Base-by-base conservation (phyloP, 2,888 invertebrate species). In the Philereme vetulata region DNA sequence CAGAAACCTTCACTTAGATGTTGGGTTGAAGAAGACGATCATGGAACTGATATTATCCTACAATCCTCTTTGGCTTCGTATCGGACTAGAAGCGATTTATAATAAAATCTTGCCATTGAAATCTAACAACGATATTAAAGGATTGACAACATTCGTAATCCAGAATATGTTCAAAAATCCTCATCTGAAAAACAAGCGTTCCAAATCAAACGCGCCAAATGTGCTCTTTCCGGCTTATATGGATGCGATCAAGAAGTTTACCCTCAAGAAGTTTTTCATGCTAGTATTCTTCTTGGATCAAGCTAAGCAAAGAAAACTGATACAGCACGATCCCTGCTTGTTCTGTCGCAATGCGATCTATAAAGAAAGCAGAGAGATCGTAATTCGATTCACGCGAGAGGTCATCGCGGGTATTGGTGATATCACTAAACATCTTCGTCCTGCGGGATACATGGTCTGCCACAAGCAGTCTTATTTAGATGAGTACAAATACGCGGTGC, bases 241-340 rank as follows among this genome's bases (percentile, higher is more conserved):
- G 52, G 93, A 93, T 4, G 94, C 94, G 8, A 94, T 96, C 38
- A 96, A 96, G 71, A 96, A 96, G 77, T 96, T 96, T 75, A 95
- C 96, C 1, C 85, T 98, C 8, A 97, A 97, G 76, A 97, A 97
- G 80, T 96, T 97, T 77, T 93, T 98, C 21, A 94, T 95, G 75
- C 83, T 98, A 0, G 94, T 98, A 5, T 96, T 95, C 75, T 97
- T 98, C 78, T 90, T 98, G 68, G 98, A 98, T 82, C 94, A 94
- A 78, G 97, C 97, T 0, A 98, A 98, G 81, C 93, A 93, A 52
- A 93, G 93, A 43, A 95, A 95, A 71, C 91, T 98, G 5, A 97
- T 98, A 65, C 94, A 95, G 2, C 97, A 98, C 75, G 97, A 98
- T 88, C 98, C 98, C 0, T 98, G 98, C 73, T 90, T 98, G 42